Base-by-base conservation (phyloP, 2,113 vertebrate species). In the Tichodroma muraria region DNA sequence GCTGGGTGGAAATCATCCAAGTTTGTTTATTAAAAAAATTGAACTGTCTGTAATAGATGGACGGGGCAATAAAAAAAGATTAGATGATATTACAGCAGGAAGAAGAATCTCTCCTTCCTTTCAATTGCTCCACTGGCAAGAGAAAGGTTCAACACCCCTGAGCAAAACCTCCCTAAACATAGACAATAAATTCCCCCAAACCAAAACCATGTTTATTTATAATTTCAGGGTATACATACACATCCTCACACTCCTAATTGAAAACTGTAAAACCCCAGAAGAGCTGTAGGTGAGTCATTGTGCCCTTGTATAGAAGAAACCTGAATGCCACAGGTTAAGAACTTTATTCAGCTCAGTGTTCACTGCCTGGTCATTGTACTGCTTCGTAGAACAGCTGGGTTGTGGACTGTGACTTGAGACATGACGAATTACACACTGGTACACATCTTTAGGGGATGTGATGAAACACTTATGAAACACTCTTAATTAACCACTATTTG, bases 11-110 rank as follows among this genome's bases (percentile, higher is more conserved):
- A 96, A 82, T 76, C 25, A 88, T 90, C 50, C 40, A 65, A 80
- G 50, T 93, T 88, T 65, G 21, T 80, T 94, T 80, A 88, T 88
- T 76, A 59, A 90, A 85, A 91, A 80, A 65, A 53, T 31, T 33
- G 53, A 93, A 64, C 71, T 60, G 53, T 33, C 38, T 90, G 14
- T 90, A 86, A 65, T 73, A 80, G 52, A 31, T 35, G 69, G 2
- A 4, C 33, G 3, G 33, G 30, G 33, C 60, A 86, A 83, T 77
- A 66, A 53, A 66, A 90, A 85, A 84, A 80, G 28, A 79, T 70
- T 31, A 68, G 61, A 72, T 73, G 19, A 12, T 61, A 69, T 49
- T 63, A 45, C 31, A 86, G 28, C 25, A 49, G 25, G 15, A 28
- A 60, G 78, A 77, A 85, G 24, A 2, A 4, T 73, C 19, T 40